Evolutionary conservation across 35 echinoderm and acorn worm genomes (phyloP).

Genomic region (Amphiura filiformis): DNA sequence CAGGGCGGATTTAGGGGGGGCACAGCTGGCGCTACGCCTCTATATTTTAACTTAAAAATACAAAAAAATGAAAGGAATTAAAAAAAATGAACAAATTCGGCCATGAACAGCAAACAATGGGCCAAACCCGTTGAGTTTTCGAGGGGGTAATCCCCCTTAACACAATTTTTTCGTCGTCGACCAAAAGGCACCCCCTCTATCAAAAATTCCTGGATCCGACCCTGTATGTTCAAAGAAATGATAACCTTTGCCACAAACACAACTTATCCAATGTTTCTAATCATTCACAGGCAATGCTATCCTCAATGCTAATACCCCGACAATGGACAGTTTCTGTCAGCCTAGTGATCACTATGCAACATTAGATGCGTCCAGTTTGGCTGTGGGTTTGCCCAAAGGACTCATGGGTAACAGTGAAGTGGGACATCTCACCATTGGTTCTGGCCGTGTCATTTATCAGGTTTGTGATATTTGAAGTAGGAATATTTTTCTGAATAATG

Average conservation of each 20-base stretch:
- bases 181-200: too few species aligned
- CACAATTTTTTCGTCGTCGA: too few species aligned
- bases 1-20: neutral
- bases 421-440: slow-evolving; percentile 91
- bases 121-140: too few species aligned
- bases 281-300: slow-evolving; percentile 85
- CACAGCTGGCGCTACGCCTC: neutral
- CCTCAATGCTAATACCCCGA: slow-evolving; percentile 79
- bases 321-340: slow-evolving; percentile 84
- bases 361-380: slow-evolving; percentile 86
- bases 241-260: neutral
- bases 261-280: neutral
- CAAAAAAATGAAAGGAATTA: too few species aligned
- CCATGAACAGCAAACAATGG: too few species aligned
- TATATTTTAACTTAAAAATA: neutral
- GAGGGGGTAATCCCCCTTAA: too few species aligned
- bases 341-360: slow-evolving; percentile 47
- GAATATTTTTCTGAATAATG: too few species aligned
- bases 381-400: slow-evolving; percentile 89
- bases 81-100: too few species aligned
- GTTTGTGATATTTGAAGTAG: slow-evolving; percentile 31
- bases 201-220: too few species aligned
- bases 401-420: slow-evolving; percentile 99
- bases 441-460: slow-evolving; percentile 89
- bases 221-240: too few species aligned